A percentile compares a stretch with the other conserved stretches of the same genome.
phyloP scores from a whole-genome alignment of 2,113 vertebrate species.

The Peromyscus californicus region DNA sequence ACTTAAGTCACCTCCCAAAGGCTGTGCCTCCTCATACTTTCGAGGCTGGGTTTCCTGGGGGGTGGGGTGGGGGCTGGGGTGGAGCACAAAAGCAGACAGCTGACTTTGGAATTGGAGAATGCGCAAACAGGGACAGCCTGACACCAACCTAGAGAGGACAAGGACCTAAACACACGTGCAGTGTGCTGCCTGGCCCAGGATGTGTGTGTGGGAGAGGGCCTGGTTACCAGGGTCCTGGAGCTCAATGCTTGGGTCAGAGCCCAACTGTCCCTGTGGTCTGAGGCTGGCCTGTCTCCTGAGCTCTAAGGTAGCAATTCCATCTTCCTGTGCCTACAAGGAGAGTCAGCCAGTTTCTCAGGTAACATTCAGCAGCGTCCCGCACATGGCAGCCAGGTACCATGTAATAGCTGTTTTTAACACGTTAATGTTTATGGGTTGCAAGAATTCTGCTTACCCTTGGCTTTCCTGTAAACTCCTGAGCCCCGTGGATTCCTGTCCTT shows the following conservation, averaged over 20 bases:
- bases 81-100: background rate
- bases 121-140: background rate
- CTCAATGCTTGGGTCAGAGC: background rate
- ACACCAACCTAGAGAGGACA: background rate
- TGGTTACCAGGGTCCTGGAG: background rate
- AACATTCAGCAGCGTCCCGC: fast-evolving
- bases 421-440: fast-evolving
- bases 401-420: background rate
- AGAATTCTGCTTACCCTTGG: too few species aligned
- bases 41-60: background rate
- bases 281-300: background rate
- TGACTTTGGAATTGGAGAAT: background rate
- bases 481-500: background rate
- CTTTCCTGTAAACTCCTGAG: background rate
- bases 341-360: background rate
- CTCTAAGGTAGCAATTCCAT: background rate
- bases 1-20: background rate
- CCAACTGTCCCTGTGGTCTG: background rate
- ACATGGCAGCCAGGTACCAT: background rate
- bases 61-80: too few species aligned
- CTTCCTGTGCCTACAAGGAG: background rate
- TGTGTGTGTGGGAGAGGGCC: background rate
- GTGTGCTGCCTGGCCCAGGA: background rate
- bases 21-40: background rate
- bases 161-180: background rate